Evolutionary conservation across 2,113 vertebrate species (phyloP), one percentile per base, ranked within the genome.

Genomic region (Bungarus multicinctus): DNA sequence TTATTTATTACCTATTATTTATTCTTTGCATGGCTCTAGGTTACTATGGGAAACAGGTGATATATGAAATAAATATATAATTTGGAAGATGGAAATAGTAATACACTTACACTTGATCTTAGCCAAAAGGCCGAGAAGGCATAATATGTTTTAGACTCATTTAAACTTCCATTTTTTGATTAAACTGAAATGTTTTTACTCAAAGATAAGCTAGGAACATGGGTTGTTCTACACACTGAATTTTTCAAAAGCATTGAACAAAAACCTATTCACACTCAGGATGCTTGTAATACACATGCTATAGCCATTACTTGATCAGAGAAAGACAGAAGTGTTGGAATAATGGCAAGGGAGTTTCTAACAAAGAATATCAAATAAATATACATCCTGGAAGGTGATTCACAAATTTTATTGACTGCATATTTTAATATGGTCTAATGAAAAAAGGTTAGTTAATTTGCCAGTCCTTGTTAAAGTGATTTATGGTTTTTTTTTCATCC

Each of bases 361-460:
- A 60, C 18, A 60, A n/a, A 91, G 9, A 54, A 86, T 55, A 47
- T 86, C 81, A 86, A 85, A 86, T 18, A 86, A 30, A 64, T 39
- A 5, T 57, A 11, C 30, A 60, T 45, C 47, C 25, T 64, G 27
- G 52, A 92, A 88, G 47, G 18, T 52, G 27, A 87, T 39, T 52
- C 27, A 52, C 30, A 92, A 10, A 92, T 94, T 87, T 89, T 94
- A 90, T 9, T 89, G 81, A 53, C 64, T 87, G 74, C 22, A 81
- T 52, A 27, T 10, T 30, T 85, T 89, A 27, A 34, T 64, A 69
- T 90, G 14, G 34, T 81, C 60, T 16, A 55, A 25, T 93, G 85
- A 91, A 2, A 95, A 54, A 87, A 92, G 87, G 53, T 57, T 89
- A 0, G 85, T 54, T 27, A 69, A 91, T 52, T 18, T 57, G 55